phyloP scores from a whole-genome alignment of 2,888 invertebrate genomes.

The Sarcophaga variegata region DNA sequence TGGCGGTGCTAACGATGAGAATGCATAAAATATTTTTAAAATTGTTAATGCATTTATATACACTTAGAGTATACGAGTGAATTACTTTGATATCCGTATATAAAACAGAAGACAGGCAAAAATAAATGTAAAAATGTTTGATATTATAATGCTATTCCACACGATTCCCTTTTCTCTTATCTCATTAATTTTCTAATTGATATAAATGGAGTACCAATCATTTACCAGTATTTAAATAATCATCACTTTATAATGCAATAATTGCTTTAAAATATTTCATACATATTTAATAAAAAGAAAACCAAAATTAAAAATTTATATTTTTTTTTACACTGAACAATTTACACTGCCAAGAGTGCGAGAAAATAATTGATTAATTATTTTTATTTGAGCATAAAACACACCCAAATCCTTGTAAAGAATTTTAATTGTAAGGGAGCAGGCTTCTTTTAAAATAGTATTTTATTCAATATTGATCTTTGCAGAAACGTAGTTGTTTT shows the following conservation, averaged over 20 bases:
- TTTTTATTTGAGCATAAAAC: too few relatives aligned
- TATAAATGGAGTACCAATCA: conserved; percentile 29
- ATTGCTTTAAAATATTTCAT: conserved; percentile 51
- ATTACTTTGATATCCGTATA: not conserved
- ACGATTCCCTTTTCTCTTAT: not conserved
- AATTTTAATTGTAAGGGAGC: too few relatives aligned
- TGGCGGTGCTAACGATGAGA: conserved; percentile 74
- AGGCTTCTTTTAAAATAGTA: too few relatives aligned
- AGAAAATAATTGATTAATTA: too few relatives aligned
- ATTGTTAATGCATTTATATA: conserved; percentile 53
- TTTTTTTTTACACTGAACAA: not conserved
- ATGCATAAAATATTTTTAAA: conserved; percentile 64
- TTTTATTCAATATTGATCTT: too few relatives aligned
- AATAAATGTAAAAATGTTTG: conserved; percentile 12
- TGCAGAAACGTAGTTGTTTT: too few relatives aligned
- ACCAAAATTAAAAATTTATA: not conserved
- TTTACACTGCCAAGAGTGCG: too few relatives aligned
- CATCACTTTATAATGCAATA: conserved; percentile 43
- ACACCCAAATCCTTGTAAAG: too few relatives aligned
- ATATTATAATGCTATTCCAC: conserved; percentile 24
- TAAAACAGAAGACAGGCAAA: conserved; percentile 11
- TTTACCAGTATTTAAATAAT: conserved; percentile 60
- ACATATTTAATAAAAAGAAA: conserved; percentile 46
- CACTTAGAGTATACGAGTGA: conserved; percentile 27
- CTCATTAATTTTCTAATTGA: conserved; percentile 5